Evolutionary conservation across 2,113 vertebrate genomes (phyloP).

Genomic region (Stigmatopora nigra): DNA sequence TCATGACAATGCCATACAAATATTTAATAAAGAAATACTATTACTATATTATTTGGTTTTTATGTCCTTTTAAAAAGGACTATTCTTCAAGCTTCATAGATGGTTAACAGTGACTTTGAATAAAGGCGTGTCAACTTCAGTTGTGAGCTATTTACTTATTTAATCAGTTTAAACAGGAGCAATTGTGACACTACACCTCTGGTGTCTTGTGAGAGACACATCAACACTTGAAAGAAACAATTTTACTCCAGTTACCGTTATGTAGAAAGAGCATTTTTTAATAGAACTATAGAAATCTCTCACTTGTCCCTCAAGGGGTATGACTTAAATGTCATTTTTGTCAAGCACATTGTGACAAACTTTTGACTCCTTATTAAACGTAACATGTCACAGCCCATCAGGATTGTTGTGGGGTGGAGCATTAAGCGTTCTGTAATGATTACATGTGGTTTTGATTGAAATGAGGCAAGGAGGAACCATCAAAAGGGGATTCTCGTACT

Average conservation of each 20-base stretch:
- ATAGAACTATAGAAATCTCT: conserved; percentile 41
- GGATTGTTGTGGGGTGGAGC: conserved; percentile 48
- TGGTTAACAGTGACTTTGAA: background rate
- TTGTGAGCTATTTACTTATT: background rate
- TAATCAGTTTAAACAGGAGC: conserved; percentile 29
- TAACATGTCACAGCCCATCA: conserved; percentile 54
- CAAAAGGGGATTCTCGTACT: conserved; percentile 50
- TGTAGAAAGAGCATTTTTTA: conserved; percentile 30
- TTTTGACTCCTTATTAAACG: conserved; percentile 51
- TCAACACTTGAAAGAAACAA: conserved; percentile 51
- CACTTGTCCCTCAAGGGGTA: conserved; percentile 50
- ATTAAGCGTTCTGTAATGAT: conserved; percentile 48
- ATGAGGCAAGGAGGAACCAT: conserved; percentile 46
- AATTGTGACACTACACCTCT: conserved; percentile 33
- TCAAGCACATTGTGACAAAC: conserved; percentile 56
- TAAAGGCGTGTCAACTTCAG: background rate
- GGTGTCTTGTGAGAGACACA: conserved; percentile 35
- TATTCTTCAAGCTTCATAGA: background rate
- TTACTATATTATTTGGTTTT: too few relatives aligned
- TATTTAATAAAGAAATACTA: too few relatives aligned
- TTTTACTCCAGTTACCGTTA: conserved; percentile 56
- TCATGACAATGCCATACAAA: too few relatives aligned
- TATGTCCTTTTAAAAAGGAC: background rate
- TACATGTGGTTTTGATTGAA: conserved; percentile 55
- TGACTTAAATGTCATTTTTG: conserved; percentile 57